A percentile compares a stretch with the other conserved stretches of the same genome.
Evolutionary conservation across 2,113 vertebrate genomes (phyloP).

Genomic region (Pipra filicauda): DNA sequence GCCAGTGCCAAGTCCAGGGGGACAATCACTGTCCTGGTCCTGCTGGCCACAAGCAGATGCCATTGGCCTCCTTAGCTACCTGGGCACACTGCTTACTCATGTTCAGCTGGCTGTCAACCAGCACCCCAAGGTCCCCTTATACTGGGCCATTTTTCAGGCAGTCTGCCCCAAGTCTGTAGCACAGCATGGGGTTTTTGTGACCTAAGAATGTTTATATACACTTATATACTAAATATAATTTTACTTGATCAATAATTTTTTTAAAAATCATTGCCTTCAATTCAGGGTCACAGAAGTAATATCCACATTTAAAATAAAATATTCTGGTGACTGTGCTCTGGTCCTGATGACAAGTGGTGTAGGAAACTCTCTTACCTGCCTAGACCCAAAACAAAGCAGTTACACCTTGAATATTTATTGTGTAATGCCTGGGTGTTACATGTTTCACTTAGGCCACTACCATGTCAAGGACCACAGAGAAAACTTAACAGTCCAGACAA

Average conservation of each 20-base stretch:
- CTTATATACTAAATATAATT: not conserved
- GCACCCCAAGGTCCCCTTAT: not conserved
- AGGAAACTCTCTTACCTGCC: not conserved
- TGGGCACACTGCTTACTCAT: not conserved
- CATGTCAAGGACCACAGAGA: not conserved
- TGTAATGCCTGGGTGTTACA: not conserved
- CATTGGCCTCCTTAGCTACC: not conserved
- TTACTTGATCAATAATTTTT: not conserved
- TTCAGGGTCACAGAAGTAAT: not conserved
- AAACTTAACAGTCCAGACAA: not conserved
- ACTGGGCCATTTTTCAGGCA: not conserved
- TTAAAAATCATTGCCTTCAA: not conserved
- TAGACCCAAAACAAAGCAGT: not conserved
- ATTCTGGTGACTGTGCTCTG: not conserved
- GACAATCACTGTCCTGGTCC: not conserved
- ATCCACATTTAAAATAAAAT: not conserved
- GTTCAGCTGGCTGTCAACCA: not conserved
- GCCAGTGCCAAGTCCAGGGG: not conserved
- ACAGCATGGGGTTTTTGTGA: not conserved
- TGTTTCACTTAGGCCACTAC: not conserved
- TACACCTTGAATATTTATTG: not conserved
- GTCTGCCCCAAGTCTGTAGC: not conserved
- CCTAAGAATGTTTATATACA: not conserved
- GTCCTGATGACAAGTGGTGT: not conserved
- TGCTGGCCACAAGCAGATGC: not conserved